Percentiles rank a stretch among this genome's conserved stretches.
phyloP scores from a whole-genome alignment of 2,888 invertebrate species.

The Erebia ligea region DNA sequence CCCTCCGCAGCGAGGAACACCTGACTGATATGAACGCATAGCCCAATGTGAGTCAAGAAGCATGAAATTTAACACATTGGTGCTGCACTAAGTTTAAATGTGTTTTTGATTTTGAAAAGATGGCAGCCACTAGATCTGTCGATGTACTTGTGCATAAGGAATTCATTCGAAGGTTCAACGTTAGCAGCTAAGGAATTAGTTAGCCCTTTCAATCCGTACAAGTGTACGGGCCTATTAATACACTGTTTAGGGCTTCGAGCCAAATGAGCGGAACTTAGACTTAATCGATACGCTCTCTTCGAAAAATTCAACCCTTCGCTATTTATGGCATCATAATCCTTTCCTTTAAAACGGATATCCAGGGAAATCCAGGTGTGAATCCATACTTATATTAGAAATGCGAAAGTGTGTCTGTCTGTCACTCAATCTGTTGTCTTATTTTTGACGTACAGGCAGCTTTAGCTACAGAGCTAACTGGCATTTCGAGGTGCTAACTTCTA shows the following conservation, averaged over 20 bases:
- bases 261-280: conserved; percentile 29
- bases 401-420: neutral
- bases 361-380: neutral
- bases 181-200: conserved; percentile 1
- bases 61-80: no score
- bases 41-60: no score
- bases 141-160: neutral
- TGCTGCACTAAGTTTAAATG: no score
- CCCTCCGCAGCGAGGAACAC: no score
- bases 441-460: no score
- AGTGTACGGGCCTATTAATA: conserved; percentile 34
- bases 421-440: no score
- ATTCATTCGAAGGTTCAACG: neutral
- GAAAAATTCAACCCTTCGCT: conserved; percentile 3
- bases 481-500: no score
- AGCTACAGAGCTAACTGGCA: no score
- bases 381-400: neutral
- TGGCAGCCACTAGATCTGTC: no score
- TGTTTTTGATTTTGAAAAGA: no score
- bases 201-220: conserved; percentile 37
- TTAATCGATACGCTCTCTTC: conserved; percentile 19
- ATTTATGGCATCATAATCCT: neutral
- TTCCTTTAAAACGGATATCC: neutral
- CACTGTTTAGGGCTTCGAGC: conserved; percentile 33
- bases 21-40: no score